These are phyloP conservation scores for Muschampia plurimacula DNA, from an alignment of 2,888 invertebrate species.

Conservation along the genomic window DNA sequence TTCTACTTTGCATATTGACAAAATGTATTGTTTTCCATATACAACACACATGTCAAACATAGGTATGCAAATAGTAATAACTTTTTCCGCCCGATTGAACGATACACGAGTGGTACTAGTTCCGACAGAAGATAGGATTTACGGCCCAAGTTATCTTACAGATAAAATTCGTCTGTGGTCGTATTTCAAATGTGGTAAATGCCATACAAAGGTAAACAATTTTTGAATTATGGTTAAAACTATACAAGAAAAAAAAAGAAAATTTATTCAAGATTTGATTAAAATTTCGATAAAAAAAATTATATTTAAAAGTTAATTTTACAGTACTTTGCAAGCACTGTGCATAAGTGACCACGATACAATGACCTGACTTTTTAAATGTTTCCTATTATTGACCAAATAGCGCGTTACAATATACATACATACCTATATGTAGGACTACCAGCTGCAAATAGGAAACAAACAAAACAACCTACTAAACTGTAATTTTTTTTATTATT, in stretches of 20 bases:
- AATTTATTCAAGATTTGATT: background rate
- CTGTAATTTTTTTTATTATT: no score
- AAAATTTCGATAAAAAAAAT: background rate
- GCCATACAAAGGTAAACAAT: background rate
- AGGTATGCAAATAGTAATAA: slow-evolving; percentile 7
- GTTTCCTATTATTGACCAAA: no score
- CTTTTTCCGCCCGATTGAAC: background rate
- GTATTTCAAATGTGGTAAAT: background rate
- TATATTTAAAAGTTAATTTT: no score
- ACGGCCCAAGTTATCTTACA: slow-evolving; percentile 22
- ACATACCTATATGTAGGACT: no score
- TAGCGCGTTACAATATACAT: no score
- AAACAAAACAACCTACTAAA: no score
- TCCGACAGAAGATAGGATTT: slow-evolving; percentile 16
- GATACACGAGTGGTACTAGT: background rate
- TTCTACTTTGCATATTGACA: no score
- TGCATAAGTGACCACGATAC: no score
- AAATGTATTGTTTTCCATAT: background rate
- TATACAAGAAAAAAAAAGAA: background rate
- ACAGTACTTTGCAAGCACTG: no score
- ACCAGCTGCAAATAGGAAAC: no score
- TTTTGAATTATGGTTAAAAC: background rate
- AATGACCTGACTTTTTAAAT: no score
- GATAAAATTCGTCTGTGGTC: slow-evolving; percentile 9
- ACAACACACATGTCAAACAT: background rate